Conservation (phyloP, 2,797 vertebrate species). For the Spheniscus humboldti region DNA sequence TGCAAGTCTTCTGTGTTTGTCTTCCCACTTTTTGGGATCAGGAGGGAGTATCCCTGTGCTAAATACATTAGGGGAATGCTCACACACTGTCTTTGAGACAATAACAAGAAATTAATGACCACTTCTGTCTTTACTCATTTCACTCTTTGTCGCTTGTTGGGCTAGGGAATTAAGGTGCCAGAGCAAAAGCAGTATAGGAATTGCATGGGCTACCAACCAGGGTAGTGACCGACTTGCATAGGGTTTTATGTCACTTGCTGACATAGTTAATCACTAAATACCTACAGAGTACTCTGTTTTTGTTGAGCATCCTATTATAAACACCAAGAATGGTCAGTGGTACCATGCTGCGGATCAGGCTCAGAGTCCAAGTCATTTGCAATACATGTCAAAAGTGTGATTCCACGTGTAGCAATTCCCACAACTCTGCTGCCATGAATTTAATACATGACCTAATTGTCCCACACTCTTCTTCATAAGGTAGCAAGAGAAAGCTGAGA, state of each 20-base stretch:
- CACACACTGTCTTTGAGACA: not conserved
- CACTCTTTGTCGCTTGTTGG: not conserved
- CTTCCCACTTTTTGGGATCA: not conserved
- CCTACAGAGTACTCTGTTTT: not conserved
- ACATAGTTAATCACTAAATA: not conserved
- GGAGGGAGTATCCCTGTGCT: not conserved
- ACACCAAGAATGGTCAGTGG: not conserved
- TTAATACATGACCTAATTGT: not conserved
- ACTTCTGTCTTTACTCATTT: not conserved
- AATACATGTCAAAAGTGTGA: not conserved
- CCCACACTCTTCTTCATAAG: not conserved
- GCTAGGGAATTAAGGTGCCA: not conserved
- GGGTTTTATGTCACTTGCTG: not conserved
- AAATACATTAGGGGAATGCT: not conserved
- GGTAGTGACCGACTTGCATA: fast-evolving
- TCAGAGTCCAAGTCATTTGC: not conserved
- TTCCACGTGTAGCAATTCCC: not conserved
- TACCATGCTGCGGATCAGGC: not conserved
- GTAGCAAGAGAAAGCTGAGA: not conserved
- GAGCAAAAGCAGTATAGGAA: not conserved
- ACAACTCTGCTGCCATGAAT: not conserved
- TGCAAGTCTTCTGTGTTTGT: not conserved
- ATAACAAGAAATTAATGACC: not conserved
- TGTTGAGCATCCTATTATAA: not conserved
- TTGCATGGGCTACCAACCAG: not conserved